These are phyloP conservation scores for Drosophila robusta DNA, from an alignment of 2,888 invertebrate species.

Conservation along the genomic window DNA sequence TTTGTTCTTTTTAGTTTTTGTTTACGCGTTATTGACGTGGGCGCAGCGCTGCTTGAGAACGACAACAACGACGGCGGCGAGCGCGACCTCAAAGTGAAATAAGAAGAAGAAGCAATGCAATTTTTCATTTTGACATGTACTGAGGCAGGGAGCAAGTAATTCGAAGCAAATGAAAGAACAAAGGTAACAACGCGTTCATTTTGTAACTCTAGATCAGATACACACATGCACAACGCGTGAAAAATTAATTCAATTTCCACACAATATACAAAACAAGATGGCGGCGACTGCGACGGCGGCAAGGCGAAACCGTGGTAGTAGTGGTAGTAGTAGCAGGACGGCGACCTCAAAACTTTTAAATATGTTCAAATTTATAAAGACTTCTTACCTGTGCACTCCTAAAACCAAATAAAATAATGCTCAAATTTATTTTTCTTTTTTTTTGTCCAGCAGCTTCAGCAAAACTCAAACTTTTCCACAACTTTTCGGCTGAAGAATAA, in stretches of 20 bases:
- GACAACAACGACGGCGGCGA: conserved; percentile 53
- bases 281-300: conserved; percentile 63
- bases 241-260: conserved; percentile 43
- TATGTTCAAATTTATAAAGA: conserved; percentile 22
- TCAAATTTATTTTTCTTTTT: conserved; percentile 5
- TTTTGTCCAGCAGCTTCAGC: conserved; percentile 8
- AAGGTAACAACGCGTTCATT: conserved; percentile 48
- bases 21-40: conserved; percentile 42
- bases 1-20: conserved; percentile 17
- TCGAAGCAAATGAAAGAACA: conserved; percentile 40
- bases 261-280: conserved; percentile 66
- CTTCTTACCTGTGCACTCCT: conserved; percentile 65
- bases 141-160: conserved; percentile 26
- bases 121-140: conserved; percentile 47
- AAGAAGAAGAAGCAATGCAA: conserved; percentile 57
- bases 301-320: conserved; percentile 39
- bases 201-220: conserved; percentile 16
- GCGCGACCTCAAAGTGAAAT: conserved; percentile 66
- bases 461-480: conserved; percentile 16
- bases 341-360: conserved; percentile 36
- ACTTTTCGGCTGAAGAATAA: conserved; percentile 22
- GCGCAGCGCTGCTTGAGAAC: conserved; percentile 42
- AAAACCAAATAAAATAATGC: conserved; percentile 30
- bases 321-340: conserved; percentile 37
- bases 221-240: conserved; percentile 53